Evolutionary conservation across 2,888 invertebrate species (phyloP).

Genomic region (Hirtodrosophila duncani): DNA sequence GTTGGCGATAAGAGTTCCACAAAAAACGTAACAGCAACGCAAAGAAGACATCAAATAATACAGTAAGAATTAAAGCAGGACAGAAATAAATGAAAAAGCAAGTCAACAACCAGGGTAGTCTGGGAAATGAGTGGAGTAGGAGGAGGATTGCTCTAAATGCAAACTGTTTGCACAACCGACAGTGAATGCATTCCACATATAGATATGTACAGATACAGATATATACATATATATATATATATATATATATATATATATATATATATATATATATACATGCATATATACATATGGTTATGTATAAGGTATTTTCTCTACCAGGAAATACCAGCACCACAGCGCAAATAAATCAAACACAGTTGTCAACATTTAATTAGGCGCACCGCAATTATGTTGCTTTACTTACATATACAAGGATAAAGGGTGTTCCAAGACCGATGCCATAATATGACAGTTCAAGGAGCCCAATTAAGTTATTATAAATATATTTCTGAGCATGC

Average conservation of each 20-base stretch:
- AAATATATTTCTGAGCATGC: no score
- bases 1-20: conserved; percentile 61
- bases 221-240: no score
- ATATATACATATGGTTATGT: not conserved
- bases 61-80: conserved; percentile 19
- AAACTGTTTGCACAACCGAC: conserved; percentile 60
- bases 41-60: conserved; percentile 52
- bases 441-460: no score
- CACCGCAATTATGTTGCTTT: conserved; percentile 19
- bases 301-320: not conserved
- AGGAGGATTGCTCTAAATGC: conserved; percentile 51
- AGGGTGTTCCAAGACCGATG: no score
- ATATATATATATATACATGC: not conserved
- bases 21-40: conserved; percentile 23
- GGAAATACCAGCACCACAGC: conserved; percentile 14
- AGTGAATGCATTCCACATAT: not conserved
- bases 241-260: not conserved
- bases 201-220: conserved; percentile 18
- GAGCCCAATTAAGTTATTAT: no score
- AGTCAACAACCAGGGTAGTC: conserved; percentile 41
- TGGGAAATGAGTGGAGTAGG: conserved; percentile 25
- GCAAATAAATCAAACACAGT: conserved; percentile 18
- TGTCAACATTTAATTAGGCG: conserved; percentile 36
- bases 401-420: no score
- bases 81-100: conserved; percentile 21